These are phyloP conservation scores for Bos taurus DNA, from an alignment of 2,113 vertebrate species.

Conservation along the genomic window DNA sequence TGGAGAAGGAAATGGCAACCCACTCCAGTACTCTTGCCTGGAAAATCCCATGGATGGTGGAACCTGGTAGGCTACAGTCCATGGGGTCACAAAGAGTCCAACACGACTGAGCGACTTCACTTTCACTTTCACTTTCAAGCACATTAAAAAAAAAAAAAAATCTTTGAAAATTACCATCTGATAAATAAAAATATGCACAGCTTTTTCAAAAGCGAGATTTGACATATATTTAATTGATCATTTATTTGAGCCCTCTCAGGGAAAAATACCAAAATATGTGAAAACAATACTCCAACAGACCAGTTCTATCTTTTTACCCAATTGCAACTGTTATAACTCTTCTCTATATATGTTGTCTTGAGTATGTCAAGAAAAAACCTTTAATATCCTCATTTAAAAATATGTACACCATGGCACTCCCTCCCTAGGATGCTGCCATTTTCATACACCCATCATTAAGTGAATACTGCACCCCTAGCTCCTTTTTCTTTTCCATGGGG, in stretches of 20 bases:
- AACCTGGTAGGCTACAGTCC: too few species aligned
- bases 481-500: too few species aligned
- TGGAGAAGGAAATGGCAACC: too few species aligned
- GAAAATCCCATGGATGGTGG: too few species aligned
- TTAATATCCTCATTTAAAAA: slow-evolving; percentile 34
- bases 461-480: not conserved
- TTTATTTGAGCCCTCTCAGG: not conserved
- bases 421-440: not conserved
- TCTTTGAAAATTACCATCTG: not conserved
- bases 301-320: not conserved
- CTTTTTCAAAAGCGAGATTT: not conserved
- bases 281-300: not conserved
- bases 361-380: not conserved
- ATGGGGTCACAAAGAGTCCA: too few species aligned
- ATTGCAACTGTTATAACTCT: not conserved
- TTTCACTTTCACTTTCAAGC: too few species aligned
- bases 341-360: not conserved
- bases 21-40: too few species aligned
- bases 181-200: not conserved
- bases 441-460: not conserved
- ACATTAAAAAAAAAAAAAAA: not conserved
- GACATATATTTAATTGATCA: not conserved
- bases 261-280: not conserved
- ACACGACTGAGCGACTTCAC: too few species aligned
- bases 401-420: not conserved